phyloP scores from a whole-genome alignment of 2,888 invertebrate species.

The Taenaris catops region DNA sequence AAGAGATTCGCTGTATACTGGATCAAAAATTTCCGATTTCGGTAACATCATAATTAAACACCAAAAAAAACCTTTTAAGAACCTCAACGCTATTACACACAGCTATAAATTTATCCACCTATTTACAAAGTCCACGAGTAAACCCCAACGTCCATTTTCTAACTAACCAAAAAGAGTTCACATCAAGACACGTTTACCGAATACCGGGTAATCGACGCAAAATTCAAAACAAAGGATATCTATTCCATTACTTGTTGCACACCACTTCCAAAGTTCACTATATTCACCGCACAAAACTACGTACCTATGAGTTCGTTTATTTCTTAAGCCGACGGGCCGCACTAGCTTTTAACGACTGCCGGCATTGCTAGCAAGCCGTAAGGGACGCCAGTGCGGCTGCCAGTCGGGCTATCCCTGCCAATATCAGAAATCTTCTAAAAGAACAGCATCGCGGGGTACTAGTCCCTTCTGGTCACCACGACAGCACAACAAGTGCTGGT shows the following conservation, averaged over 20 bases:
- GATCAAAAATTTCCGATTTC: constrained; percentile 26
- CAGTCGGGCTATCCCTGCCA: constrained; percentile 65
- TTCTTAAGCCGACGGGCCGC: constrained; percentile 5
- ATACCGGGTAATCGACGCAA: no score
- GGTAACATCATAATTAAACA: constrained; percentile 45
- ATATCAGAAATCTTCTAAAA: constrained; percentile 74
- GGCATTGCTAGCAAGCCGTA: constrained; percentile 37
- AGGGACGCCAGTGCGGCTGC: constrained; percentile 66
- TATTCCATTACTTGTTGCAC: no score
- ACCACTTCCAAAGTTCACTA: constrained; percentile 6
- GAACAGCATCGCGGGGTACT: constrained; percentile 85
- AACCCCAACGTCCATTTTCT: constrained; percentile 1
- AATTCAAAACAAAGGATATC: no score
- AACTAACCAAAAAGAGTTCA: constrained; percentile 6
- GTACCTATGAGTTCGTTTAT: neutral
- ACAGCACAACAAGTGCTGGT: constrained; percentile 87
- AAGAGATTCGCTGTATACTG: constrained; percentile 12
- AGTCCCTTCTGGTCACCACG: constrained; percentile 88
- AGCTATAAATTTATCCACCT: constrained; percentile 2
- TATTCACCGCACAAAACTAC: constrained; percentile 1
- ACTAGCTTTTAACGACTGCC: constrained; percentile 16
- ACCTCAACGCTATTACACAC: constrained; percentile 5
- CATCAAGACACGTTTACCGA: no score
- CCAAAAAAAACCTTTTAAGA: constrained; percentile 2
- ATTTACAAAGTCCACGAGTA: constrained; percentile 3